Conservation (phyloP, 2,888 invertebrate genomes). For the Galeopsomyia nigrocyanea region DNA sequence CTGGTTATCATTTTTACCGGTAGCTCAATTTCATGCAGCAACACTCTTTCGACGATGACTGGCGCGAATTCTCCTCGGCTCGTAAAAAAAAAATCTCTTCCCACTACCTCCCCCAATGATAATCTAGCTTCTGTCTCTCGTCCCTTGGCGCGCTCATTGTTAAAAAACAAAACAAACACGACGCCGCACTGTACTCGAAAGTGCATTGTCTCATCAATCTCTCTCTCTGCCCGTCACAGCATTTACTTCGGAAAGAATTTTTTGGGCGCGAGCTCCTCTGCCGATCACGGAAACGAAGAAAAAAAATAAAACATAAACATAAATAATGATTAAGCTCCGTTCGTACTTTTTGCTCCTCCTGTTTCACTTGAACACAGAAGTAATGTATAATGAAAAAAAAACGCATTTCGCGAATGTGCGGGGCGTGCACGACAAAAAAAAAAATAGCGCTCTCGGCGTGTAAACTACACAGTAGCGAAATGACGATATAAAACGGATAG, state of each 20-base stretch:
- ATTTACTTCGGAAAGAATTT: neutral
- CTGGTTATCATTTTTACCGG: constrained; percentile 18
- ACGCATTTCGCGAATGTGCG: too few species aligned
- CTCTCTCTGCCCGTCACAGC: constrained; percentile 11
- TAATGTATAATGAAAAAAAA: neutral
- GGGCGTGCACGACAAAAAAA: too few species aligned
- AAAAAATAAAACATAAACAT: constrained; percentile 36
- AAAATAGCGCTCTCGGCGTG: too few species aligned
- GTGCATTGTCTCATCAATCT: neutral
- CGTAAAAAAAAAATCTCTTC: constrained; percentile 13
- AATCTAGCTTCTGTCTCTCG: constrained; percentile 16
- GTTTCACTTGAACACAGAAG: constrained; percentile 20
- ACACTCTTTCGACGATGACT: constrained; percentile 18
- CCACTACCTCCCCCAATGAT: neutral
- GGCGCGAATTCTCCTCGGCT: constrained; percentile 21
- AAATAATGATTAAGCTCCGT: constrained; percentile 27
- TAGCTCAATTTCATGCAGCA: constrained; percentile 23
- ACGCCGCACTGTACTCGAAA: neutral
- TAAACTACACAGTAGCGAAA: too few species aligned
- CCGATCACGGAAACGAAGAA: constrained; percentile 7
- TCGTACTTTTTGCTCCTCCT: constrained; percentile 12
- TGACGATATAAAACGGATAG: constrained; percentile 2
- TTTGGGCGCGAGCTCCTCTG: neutral
- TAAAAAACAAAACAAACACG: constrained; percentile 7
- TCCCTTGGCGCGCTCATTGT: neutral